Evolutionary conservation across 2,797 vertebrate genomes (phyloP).

Genomic region (Melanogrammus aeglefinus): DNA sequence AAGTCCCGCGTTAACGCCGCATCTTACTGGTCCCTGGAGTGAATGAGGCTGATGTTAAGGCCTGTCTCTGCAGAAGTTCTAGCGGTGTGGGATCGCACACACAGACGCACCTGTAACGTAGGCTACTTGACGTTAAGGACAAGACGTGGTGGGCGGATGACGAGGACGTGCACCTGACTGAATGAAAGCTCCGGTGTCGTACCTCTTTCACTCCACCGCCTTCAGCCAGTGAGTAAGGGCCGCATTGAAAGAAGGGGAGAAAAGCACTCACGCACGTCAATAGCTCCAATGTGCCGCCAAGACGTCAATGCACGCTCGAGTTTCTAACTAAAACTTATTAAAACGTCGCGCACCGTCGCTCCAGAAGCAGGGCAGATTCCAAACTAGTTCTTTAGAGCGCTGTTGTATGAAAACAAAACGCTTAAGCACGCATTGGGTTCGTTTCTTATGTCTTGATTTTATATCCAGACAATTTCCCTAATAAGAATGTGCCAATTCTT

Average conservation of each 20-base stretch:
- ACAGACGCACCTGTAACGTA: not conserved
- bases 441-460: not conserved
- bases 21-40: slow-evolving; percentile 75
- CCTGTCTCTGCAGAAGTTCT: not conserved
- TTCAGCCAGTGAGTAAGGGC: not conserved
- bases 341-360: not conserved
- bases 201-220: not conserved
- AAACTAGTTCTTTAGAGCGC: not conserved
- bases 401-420: not conserved
- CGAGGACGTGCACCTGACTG: not conserved
- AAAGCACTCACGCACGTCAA: not conserved
- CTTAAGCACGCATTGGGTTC: not conserved
- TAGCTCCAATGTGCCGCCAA: not conserved
- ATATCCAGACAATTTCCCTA: no score
- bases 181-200: not conserved
- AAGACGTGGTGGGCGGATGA: not conserved
- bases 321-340: not conserved
- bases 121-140: slow-evolving; percentile 1
- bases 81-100: slow-evolving; percentile 1
- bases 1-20: slow-evolving; percentile 75
- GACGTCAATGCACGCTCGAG: not conserved
- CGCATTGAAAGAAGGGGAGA: not conserved
- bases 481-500: no score
- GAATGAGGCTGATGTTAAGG: slow-evolving; percentile 9
- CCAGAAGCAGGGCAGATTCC: not conserved